Conservation (phyloP, 2,113 vertebrate species). For the Onychostruthus taczanowskii region DNA sequence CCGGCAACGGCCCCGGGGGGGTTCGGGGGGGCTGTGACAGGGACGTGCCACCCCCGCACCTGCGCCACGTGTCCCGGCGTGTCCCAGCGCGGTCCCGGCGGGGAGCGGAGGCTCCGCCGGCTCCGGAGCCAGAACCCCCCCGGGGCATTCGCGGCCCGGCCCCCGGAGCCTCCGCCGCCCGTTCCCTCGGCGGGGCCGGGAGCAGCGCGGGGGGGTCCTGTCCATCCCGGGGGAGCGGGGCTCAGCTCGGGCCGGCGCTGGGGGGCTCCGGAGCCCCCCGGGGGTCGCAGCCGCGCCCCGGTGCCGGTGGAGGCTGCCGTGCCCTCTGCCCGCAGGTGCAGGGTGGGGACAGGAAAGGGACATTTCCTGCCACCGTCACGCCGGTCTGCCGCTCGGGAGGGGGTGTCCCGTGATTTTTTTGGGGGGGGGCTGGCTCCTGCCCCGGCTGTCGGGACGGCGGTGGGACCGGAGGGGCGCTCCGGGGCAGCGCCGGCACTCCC, state of each 20-base stretch:
- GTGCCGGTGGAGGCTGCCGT: neutral
- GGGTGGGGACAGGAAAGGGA: slow-evolving; percentile 33
- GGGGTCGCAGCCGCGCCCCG: neutral
- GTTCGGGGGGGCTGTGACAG: neutral
- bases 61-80: neutral
- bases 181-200: neutral
- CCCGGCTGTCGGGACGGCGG: too few relatives aligned
- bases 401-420: neutral
- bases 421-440: rapidly evolving
- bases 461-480: neutral
- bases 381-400: rapidly evolving
- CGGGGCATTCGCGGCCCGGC: neutral
- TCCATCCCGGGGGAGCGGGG: rapidly evolving
- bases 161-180: neutral
- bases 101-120: too few relatives aligned
- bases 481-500: neutral
- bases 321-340: neutral
- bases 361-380: neutral
- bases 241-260: rapidly evolving
- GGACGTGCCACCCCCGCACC: too few relatives aligned
- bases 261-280: rapidly evolving
- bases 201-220: neutral
- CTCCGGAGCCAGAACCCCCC: neutral
- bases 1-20: rapidly evolving
- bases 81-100: neutral